Percentiles rank a stretch among this genome's conserved stretches.
These are phyloP conservation scores for Apotomis turbidana DNA, from an alignment of 2,888 invertebrate species.

Conservation along the genomic window DNA sequence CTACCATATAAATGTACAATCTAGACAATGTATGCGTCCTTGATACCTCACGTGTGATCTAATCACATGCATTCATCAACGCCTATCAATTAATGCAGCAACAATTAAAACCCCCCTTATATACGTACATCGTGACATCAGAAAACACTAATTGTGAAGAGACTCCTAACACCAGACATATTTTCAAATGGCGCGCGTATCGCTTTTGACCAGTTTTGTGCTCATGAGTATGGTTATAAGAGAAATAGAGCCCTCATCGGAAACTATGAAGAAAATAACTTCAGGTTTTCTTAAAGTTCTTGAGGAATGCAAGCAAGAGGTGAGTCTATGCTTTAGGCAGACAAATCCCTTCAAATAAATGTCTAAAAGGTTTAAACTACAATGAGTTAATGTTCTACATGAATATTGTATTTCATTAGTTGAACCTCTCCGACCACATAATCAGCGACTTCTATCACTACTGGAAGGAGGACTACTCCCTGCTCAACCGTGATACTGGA, in stretches of 20 bases:
- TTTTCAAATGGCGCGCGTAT: slow-evolving; percentile 17
- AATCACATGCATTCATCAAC: slow-evolving; percentile 15
- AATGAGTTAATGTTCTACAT: no score
- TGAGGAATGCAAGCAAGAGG: slow-evolving; percentile 66
- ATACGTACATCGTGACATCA: slow-evolving; percentile 25
- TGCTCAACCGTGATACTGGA: slow-evolving; percentile 61
- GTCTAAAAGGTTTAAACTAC: no score
- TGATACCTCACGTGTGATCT: slow-evolving; percentile 25
- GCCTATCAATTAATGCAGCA: slow-evolving; percentile 20
- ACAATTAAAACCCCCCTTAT: slow-evolving; percentile 35
- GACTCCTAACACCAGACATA: no score
- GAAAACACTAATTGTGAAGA: slow-evolving; percentile 1
- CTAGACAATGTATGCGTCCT: slow-evolving; percentile 9
- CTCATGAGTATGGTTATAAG: slow-evolving; percentile 46
- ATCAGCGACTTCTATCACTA: slow-evolving; percentile 64
- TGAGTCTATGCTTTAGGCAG: slow-evolving; percentile 38
- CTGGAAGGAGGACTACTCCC: slow-evolving; percentile 66
- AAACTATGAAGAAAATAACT: slow-evolving; percentile 61
- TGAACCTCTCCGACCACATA: slow-evolving; percentile 59
- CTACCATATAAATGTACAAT: not conserved
- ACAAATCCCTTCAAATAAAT: no score
- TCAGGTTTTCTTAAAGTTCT: slow-evolving; percentile 64
- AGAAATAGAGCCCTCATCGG: slow-evolving; percentile 52
- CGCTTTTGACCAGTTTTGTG: slow-evolving; percentile 42
- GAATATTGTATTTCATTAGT: slow-evolving; percentile 45